Evolutionary conservation across 2,888 invertebrate genomes (phyloP).

Genomic region (Corbicula japonica): DNA sequence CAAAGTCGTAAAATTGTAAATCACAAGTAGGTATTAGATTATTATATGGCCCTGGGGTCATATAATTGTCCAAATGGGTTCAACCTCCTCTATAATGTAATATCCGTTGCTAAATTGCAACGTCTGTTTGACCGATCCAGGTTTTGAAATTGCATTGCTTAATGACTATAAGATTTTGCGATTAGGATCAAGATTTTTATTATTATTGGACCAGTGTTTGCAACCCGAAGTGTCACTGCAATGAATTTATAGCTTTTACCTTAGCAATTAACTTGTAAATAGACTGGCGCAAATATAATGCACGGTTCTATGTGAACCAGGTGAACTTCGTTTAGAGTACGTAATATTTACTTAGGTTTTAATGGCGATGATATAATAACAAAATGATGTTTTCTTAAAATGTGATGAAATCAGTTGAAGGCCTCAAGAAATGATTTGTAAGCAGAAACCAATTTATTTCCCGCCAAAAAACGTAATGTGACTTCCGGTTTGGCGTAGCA

Average conservation of each 20-base stretch:
- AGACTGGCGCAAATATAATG: too few relatives aligned
- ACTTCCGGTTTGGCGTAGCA: too few relatives aligned
- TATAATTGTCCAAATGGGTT: conserved; percentile 18
- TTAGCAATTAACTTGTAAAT: too few relatives aligned
- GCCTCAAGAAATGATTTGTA: too few relatives aligned
- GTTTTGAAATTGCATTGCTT: conserved; percentile 22
- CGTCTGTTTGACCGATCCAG: conserved; percentile 15
- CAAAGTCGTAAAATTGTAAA: conserved; percentile 7
- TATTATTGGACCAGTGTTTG: conserved; percentile 48
- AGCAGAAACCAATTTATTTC: too few relatives aligned
- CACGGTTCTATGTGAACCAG: too few relatives aligned
- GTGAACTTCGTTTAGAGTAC: too few relatives aligned
- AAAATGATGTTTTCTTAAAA: too few relatives aligned
- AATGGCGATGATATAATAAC: too few relatives aligned
- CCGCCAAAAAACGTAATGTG: too few relatives aligned
- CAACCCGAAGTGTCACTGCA: conserved; percentile 26
- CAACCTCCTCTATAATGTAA: not conserved
- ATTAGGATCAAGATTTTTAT: conserved; percentile 43
- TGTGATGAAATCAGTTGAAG: too few relatives aligned
- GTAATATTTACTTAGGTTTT: too few relatives aligned
- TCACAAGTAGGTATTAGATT: conserved; percentile 22
- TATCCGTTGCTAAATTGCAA: conserved; percentile 2
- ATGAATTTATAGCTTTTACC: conserved; percentile 40
- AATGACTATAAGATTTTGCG: conserved; percentile 33
- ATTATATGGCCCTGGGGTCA: conserved; percentile 16